Evolutionary conservation across 2,888 invertebrate species (phyloP).

Genomic region (Oxycera nigricornis): DNA sequence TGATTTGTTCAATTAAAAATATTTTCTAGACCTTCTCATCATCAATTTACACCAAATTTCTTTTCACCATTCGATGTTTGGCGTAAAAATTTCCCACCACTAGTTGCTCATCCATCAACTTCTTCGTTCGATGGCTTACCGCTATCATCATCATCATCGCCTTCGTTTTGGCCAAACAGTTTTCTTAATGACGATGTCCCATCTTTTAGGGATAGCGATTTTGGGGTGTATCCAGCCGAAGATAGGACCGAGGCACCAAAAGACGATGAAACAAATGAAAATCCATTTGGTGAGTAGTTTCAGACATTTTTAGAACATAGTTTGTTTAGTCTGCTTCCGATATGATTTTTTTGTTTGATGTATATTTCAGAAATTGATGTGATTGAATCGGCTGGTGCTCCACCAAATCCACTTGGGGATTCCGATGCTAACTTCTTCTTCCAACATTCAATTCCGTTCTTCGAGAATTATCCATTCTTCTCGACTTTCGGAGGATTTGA

Average conservation of each 20-base stretch:
- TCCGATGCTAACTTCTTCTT: slow-evolving; percentile 54
- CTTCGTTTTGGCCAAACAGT: slow-evolving; percentile 43
- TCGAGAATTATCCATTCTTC: slow-evolving; percentile 58
- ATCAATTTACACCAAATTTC: slow-evolving; percentile 30
- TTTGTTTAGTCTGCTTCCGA: neutral
- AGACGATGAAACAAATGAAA: slow-evolving; percentile 27
- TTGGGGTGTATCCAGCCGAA: slow-evolving; percentile 39
- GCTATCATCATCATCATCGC: too few relatives aligned
- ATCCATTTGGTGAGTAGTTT: slow-evolving; percentile 42
- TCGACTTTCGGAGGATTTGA: slow-evolving; percentile 59
- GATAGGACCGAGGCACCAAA: slow-evolving; percentile 39
- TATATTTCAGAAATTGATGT: slow-evolving; percentile 55
- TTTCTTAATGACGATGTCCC: slow-evolving; percentile 45
- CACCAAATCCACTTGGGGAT: slow-evolving; percentile 49
- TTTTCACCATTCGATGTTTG: slow-evolving; percentile 46
- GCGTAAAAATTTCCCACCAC: slow-evolving; percentile 44
- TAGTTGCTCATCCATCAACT: neutral
- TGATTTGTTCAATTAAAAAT: slow-evolving; percentile 4
- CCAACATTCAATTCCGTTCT: slow-evolving; percentile 59
- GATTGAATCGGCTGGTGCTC: slow-evolving; percentile 55
- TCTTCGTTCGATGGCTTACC: slow-evolving; percentile 28
- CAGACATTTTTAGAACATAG: too few relatives aligned
- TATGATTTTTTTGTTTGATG: neutral
- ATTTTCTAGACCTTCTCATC: slow-evolving; percentile 22
- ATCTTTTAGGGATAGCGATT: slow-evolving; percentile 45